Conservation (phyloP, 2,888 invertebrate genomes). For the Belgica antarctica region DNA sequence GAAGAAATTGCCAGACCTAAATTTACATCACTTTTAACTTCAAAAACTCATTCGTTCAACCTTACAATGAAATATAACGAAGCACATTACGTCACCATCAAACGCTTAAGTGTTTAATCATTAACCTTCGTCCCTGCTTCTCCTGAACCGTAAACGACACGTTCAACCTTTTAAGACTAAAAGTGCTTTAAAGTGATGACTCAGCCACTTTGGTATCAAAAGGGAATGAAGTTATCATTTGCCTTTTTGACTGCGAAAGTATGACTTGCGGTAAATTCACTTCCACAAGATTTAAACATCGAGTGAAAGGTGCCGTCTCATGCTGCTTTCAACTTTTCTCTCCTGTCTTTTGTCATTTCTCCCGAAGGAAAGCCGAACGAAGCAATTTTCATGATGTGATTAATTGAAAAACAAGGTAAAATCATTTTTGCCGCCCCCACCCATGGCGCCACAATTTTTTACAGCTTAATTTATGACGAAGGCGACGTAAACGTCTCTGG, state of each 20-base stretch:
- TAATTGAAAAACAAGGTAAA: constrained; percentile 42
- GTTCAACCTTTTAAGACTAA: too few species aligned
- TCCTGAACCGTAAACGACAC: too few species aligned
- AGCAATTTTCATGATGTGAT: constrained; percentile 32
- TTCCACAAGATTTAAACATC: constrained; percentile 13
- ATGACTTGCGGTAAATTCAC: background rate
- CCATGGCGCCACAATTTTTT: constrained; percentile 39
- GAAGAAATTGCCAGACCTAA: too few species aligned
- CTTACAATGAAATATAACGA: too few species aligned
- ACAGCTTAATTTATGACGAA: constrained; percentile 29
- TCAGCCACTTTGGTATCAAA: too few species aligned
- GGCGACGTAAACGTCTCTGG: constrained; percentile 21
- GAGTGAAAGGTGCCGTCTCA: constrained; percentile 16
- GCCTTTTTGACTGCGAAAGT: background rate
- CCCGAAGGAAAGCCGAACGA: constrained; percentile 34
- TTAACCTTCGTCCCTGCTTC: background rate
- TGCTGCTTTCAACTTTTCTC: background rate
- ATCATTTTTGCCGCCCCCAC: constrained; percentile 16
- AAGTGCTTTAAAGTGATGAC: too few species aligned
- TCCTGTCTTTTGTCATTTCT: constrained; percentile 17
- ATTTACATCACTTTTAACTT: too few species aligned
- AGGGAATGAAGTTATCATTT: constrained; percentile 7
- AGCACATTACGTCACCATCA: too few species aligned
- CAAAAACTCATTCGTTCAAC: too few species aligned
- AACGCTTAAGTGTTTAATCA: too few species aligned